These are phyloP conservation scores for Rhyacophila evoluta DNA, from an alignment of 2,888 invertebrate species.

Conservation along the genomic window DNA sequence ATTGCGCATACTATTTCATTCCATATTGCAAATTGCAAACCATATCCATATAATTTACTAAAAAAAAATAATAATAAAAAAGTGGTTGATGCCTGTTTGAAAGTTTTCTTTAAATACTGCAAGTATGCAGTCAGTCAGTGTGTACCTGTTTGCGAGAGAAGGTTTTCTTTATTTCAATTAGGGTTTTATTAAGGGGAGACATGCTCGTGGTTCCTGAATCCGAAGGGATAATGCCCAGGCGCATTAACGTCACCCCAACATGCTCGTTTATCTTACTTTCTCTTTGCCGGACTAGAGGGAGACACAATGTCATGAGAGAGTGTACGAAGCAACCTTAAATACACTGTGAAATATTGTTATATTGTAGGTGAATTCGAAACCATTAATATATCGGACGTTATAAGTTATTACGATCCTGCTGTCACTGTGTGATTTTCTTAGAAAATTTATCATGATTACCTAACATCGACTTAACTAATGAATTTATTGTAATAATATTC, in stretches of 20 bases:
- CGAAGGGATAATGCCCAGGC: conserved; percentile 20
- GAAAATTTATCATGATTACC: no score
- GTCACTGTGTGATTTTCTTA: no score
- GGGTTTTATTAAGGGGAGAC: conserved; percentile 8
- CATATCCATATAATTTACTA: no score
- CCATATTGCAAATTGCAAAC: no score
- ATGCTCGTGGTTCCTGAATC: conserved; percentile 10
- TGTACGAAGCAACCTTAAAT: neutral
- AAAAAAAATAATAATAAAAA: no score
- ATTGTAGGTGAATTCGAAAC: no score
- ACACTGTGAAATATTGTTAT: neutral
- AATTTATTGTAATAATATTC: no score
- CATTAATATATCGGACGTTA: no score
- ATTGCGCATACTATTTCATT: no score
- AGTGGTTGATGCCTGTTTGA: no score
- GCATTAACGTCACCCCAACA: conserved; percentile 17
- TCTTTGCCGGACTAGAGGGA: neutral
- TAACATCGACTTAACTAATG: no score
- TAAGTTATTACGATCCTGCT: no score
- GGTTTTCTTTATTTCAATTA: conserved; percentile 24
- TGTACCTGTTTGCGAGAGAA: neutral
- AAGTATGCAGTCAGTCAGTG: neutral
- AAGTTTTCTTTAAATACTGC: neutral
- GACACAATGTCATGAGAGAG: conserved; percentile 14
- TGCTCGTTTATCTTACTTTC: conserved; percentile 24